Evolutionary conservation across 2,113 vertebrate genomes (phyloP), one percentile per base, ranked within the genome.

Genomic region (Antidorcas marsupialis): DNA sequence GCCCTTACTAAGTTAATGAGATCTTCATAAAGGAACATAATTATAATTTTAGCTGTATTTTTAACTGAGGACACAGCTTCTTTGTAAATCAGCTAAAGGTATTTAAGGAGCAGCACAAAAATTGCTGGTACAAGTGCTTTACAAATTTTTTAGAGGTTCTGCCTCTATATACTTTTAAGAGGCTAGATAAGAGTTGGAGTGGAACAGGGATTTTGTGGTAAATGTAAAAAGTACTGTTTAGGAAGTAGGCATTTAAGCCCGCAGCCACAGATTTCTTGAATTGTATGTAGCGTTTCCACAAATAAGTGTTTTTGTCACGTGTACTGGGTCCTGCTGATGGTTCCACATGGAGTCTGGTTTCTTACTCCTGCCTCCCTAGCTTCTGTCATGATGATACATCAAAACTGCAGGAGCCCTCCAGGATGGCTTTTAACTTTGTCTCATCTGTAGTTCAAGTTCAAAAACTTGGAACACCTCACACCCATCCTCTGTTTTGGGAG

Each of bases 401-500:
- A 47, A 86, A 71, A 36, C 84, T 28, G 7, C 21, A 15, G 52
- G 45, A 50, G 28, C 45, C 27, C 71, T 76, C 78, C 8, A 16
- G 27, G 53, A 7, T n/a, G 45, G 60, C 71, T 64, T 43, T 78
- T 74, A 45, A 3, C 52, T 12, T 13, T 14, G 64, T 86, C 76
- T 97, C 74, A 19, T 45, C 55, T 15, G 67, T 87, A 67, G 23
- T 57, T 92, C 43, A 62, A 62, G 16, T 64, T 93, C 33, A 62
- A 13, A 85, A 45, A 43, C 76, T 50, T 28, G 74, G 88, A 59
- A 39, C 50, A 15, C 14, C 16, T 43, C 23, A 17, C 19, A 47
- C 47, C 74, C 79, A 39, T 16, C n/a, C 52, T 55, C 21, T 84
- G 21, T 23, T 83, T 52, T 15, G n/a, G 23, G 52, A 88, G 27